Conservation (phyloP, 2,113 vertebrate species). For the Opisthocomus hoazin region DNA sequence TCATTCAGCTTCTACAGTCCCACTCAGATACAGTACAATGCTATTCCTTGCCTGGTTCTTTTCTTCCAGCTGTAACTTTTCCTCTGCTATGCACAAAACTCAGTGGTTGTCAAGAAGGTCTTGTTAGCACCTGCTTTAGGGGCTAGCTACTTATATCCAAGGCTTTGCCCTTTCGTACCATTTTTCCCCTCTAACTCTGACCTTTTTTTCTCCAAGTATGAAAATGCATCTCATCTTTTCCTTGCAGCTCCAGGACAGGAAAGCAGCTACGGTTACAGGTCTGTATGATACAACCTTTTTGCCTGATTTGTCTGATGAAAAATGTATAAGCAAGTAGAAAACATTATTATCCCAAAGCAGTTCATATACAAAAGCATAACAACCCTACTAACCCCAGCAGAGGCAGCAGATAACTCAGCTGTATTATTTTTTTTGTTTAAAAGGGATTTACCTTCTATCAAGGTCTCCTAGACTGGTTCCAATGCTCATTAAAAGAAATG, state of each 20-base stretch:
- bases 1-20: conserved; percentile 33
- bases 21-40: conserved; percentile 20
- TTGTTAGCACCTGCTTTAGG: conserved; percentile 15
- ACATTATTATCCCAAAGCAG: conserved; percentile 41
- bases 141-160: conserved; percentile 23
- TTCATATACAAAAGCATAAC: background rate
- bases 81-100: conserved; percentile 44
- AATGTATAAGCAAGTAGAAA: conserved; percentile 51
- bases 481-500: background rate
- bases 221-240: conserved; percentile 2
- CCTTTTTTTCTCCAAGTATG: conserved; percentile 8
- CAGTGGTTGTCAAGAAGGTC: conserved; percentile 38
- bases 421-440: conserved; percentile 17
- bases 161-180: conserved; percentile 29
- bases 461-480: background rate
- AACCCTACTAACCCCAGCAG: background rate
- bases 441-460: conserved; percentile 19
- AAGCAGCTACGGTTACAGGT: background rate
- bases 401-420: background rate
- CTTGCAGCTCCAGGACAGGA: conserved; percentile 15
- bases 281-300: background rate
- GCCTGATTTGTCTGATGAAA: conserved; percentile 47
- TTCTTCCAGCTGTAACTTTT: conserved; percentile 33
- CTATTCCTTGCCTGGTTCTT: conserved; percentile 45
- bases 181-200: background rate